Evolutionary conservation across 92 coral and sea anemone genomes (phyloP).

Genomic region (Parazoanthus darwini): DNA sequence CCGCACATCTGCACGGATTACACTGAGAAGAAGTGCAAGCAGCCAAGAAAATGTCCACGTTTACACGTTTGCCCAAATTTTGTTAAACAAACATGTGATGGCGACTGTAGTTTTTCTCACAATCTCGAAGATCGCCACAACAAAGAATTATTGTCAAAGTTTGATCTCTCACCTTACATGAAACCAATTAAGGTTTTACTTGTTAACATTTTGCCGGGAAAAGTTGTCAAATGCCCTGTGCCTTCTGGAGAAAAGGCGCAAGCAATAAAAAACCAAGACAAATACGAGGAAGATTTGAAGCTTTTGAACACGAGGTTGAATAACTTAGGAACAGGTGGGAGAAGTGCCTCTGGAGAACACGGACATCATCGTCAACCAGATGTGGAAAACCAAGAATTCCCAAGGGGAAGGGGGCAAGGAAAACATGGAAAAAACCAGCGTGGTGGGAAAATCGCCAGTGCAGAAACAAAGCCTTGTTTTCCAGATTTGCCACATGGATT

Average conservation of each 20-base stretch:
- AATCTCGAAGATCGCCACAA: conserved; percentile 24
- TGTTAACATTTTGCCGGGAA: conserved; percentile 16
- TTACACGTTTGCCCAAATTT: conserved; percentile 50
- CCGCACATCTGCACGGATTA: conserved; percentile 47
- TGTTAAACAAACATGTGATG: conserved; percentile 28
- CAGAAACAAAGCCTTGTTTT: neutral
- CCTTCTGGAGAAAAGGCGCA: neutral
- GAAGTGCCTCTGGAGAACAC: neutral
- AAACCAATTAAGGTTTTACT: conserved; percentile 11
- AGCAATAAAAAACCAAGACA: neutral
- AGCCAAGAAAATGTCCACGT: conserved; percentile 14
- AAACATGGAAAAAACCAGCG: conserved; percentile 21
- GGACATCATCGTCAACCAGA: neutral
- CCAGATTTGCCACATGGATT: neutral
- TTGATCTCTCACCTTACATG: conserved; percentile 23
- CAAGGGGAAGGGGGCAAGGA: neutral
- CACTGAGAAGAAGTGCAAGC: conserved; percentile 28
- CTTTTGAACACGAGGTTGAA: neutral
- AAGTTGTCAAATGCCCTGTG: neutral
- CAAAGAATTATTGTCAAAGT: conserved; percentile 30
- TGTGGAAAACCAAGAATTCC: neutral
- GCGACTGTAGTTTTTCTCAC: conserved; percentile 44
- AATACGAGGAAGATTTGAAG: neutral
- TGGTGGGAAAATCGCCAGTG: neutral
- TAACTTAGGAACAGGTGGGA: neutral